Conservation (phyloP, 2,113 vertebrate genomes). For the Hippocampus mohnikei region DNA sequence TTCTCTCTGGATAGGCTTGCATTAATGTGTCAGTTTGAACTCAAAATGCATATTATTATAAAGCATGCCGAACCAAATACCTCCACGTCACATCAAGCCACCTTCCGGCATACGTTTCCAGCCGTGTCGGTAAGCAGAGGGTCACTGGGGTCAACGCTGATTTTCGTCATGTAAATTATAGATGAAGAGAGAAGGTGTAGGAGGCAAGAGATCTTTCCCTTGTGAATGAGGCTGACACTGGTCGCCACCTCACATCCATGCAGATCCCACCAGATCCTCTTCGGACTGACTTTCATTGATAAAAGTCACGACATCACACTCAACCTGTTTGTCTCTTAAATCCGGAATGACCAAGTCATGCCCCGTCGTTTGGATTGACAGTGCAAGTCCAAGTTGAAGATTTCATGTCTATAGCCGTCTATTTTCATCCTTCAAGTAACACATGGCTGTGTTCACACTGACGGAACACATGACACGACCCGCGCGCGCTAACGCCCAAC, state of each 20-base stretch:
- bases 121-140: conserved; percentile 49
- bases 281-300: conserved; percentile 45
- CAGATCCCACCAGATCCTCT: conserved; percentile 32
- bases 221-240: conserved; percentile 35
- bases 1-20: conserved; percentile 29
- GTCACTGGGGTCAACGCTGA: conserved; percentile 48
- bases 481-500: not conserved
- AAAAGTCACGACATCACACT: conserved; percentile 48
- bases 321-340: not conserved
- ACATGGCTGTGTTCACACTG: not conserved
- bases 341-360: conserved; percentile 17
- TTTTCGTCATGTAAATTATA: conserved; percentile 67
- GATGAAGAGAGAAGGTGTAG: conserved; percentile 57
- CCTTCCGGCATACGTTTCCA: conserved; percentile 25
- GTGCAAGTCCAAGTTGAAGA: not conserved
- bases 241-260: conserved; percentile 24
- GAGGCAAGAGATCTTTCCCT: conserved; percentile 63
- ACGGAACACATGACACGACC: not conserved
- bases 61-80: conserved; percentile 20
- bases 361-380: not conserved
- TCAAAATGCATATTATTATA: not conserved
- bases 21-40: conserved; percentile 12
- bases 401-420: no score
- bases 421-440: not conserved
- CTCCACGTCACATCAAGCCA: conserved; percentile 11